Evolutionary conservation across 1,140 invertebrate genomes (phyloP), one percentile per base, ranked within the genome.

Genomic region (Akabosia matsudoensis): DNA sequence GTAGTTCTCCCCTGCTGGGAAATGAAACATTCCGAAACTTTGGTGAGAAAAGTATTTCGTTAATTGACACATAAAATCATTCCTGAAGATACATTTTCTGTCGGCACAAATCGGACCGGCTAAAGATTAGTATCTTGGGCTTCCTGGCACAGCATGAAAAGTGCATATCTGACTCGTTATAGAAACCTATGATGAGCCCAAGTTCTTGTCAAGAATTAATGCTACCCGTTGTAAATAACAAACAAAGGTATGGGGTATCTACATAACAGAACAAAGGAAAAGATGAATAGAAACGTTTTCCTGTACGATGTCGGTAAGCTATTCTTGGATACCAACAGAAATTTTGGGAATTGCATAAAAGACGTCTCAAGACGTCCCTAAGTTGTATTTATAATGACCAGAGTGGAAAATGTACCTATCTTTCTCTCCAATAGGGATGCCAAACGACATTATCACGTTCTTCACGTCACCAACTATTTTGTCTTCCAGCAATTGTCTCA

Each of bases 391-490:
- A 22, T 56, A 56, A 56, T 56, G 54, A 24, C 54, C n/a, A 18
- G 7, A 45, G 18, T 18, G 18, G 18, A 45, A 45, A 45, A 45
- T 45, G 37, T 45, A 16, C 81, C 92, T 86, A 10, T 90, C 87
- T 0, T 90, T 83, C 10, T 85, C 70, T 1, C 82, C 77, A 31
- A 92, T 84, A 10, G 84, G 83, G 30, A 89, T 85, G 33, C 93
- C 92, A 83, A 95, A 93, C 37, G 86, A 86, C 13, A 87, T 89
- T 61, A 89, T 86, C 0, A 94, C 87, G 80, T 90, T 87, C 37
- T 88, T 84, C 26, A 93, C 84, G n/a, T 94, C 90, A 1, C 94
- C 94, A 33, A 96, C 86, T 31, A 83, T 86, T 67, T 89, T 89
- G 24, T 84, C 82, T 0, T 86, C 83, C 45, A 89, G 85, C 56